These are phyloP conservation scores for Cryptoprocta ferox DNA, from an alignment of 2,797 vertebrate genomes.

Conservation along the genomic window DNA sequence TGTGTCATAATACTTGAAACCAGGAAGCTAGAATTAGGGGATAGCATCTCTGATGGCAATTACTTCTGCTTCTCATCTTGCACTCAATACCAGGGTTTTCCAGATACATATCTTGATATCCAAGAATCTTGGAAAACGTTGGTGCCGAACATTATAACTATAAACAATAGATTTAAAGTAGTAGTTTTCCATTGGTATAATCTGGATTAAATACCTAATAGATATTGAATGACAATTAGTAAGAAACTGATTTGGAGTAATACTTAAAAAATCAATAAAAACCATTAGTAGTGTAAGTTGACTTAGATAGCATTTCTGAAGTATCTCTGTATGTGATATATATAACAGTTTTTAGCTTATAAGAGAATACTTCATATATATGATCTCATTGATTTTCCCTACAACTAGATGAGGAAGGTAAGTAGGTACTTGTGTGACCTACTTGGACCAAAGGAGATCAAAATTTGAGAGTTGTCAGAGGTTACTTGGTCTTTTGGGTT, in stretches of 20 bases:
- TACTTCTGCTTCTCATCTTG: not conserved
- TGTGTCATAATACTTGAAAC: not conserved
- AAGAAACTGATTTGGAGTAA: constrained; percentile 46
- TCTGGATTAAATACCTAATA: constrained; percentile 34
- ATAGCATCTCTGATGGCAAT: not conserved
- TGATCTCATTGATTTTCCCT: constrained; percentile 1
- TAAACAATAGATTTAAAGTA: constrained; percentile 2
- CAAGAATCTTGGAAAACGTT: constrained; percentile 29
- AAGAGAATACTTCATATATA: not conserved
- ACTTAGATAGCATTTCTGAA: constrained; percentile 22
- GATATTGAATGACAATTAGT: not conserved
- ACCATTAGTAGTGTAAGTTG: not conserved
- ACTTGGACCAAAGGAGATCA: not conserved
- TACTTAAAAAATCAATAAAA: constrained; percentile 55
- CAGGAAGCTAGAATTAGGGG: not conserved
- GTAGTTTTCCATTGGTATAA: not conserved
- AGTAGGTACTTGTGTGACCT: not conserved
- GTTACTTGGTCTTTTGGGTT: not conserved
- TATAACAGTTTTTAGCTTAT: constrained; percentile 18
- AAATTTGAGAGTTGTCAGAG: constrained; percentile 26
- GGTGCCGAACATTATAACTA: not conserved
- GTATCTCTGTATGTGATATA: not conserved
- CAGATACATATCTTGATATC: not conserved
- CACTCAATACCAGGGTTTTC: not conserved
- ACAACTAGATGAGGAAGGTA: not conserved